Evolutionary conservation across 1,140 invertebrate species (phyloP), one percentile per base, ranked within the genome.

Genomic region (Apis cerana): DNA sequence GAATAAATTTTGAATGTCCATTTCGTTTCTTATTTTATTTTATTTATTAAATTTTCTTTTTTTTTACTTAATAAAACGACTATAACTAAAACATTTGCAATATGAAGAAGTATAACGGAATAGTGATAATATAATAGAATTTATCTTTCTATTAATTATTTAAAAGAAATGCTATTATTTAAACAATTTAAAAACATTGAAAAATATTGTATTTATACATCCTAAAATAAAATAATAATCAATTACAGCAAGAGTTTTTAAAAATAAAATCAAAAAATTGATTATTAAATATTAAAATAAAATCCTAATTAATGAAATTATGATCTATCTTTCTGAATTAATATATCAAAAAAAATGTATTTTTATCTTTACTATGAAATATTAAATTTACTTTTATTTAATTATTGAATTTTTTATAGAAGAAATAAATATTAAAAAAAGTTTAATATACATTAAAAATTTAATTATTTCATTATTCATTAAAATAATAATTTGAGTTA

Each of bases 1-100:
- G 27, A 79, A 17, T 80, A n/a, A 72, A 23, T 43, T 54, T 7
- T 54, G 5, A 72, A 72, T 80, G 27, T 80, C 70, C n/a, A 52
- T 71, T 52, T 69, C 13, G 58, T 59, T 12, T 50, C 17, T 58
- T 48, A 13, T 33, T 19, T 21, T 15, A 65, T 48, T 21, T 80
- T 17, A 56, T 74, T 43, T 19, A 52, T 61, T 61, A 64, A 72
- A 48, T 52, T 19, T 65, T 9, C 17, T 65, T 58, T 9, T 65
- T 58, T 48, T 52, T 23, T 13, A 5, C 7, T 43, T 43, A 43
- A 2, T 11, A 27, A 17, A 17, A 64, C 23, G 23, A 23, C 19
- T 65, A 62, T 2, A 72, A 13, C 33, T 23, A 50, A 59, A 76
- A 65, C 21, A 56, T 65, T 65, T 75, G 52, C 2, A 67, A 48